Conservation (phyloP, 2,888 invertebrate genomes). For the Rhodophaea formosa region DNA sequence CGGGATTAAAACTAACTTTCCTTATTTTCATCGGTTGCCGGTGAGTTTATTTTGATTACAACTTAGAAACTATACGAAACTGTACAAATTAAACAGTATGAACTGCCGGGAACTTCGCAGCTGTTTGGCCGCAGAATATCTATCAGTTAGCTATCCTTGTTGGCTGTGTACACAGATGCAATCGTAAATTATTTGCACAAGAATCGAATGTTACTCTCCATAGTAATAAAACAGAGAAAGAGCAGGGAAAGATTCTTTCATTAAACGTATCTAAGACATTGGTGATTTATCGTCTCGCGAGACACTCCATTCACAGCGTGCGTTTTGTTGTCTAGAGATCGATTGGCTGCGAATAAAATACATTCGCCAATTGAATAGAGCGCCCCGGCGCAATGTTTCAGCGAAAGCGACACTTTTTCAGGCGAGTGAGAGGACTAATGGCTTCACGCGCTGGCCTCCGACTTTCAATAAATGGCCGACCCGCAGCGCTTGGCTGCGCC, state of each 20-base stretch:
- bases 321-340: slow-evolving; percentile 76
- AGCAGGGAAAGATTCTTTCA: slow-evolving; percentile 68
- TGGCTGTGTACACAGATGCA: slow-evolving; percentile 1
- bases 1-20: slow-evolving; percentile 26
- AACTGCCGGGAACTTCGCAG: slow-evolving; percentile 35
- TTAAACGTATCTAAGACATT: slow-evolving; percentile 72
- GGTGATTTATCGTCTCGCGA: slow-evolving; percentile 74
- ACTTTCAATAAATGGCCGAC: slow-evolving; percentile 70
- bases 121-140: slow-evolving; percentile 37
- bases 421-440: slow-evolving; percentile 67
- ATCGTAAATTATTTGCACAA: slow-evolving; percentile 12
- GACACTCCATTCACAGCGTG: slow-evolving; percentile 70
- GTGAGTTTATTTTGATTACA: slow-evolving; percentile 39
- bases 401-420: slow-evolving; percentile 73
- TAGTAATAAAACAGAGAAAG: slow-evolving; percentile 61
- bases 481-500: slow-evolving; percentile 39
- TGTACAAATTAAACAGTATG: slow-evolving; percentile 41
- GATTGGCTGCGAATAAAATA: slow-evolving; percentile 77
- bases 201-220: slow-evolving; percentile 29
- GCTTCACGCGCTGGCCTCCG: slow-evolving; percentile 68
- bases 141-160: slow-evolving; percentile 22
- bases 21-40: slow-evolving; percentile 31
- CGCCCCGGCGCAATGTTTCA: slow-evolving; percentile 71
- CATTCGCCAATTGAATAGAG: slow-evolving; percentile 75
- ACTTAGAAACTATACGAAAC: slow-evolving; percentile 34